These are phyloP conservation scores for Cranoglanis bouderius DNA, from an alignment of 2,113 vertebrate genomes.

Conservation along the genomic window DNA sequence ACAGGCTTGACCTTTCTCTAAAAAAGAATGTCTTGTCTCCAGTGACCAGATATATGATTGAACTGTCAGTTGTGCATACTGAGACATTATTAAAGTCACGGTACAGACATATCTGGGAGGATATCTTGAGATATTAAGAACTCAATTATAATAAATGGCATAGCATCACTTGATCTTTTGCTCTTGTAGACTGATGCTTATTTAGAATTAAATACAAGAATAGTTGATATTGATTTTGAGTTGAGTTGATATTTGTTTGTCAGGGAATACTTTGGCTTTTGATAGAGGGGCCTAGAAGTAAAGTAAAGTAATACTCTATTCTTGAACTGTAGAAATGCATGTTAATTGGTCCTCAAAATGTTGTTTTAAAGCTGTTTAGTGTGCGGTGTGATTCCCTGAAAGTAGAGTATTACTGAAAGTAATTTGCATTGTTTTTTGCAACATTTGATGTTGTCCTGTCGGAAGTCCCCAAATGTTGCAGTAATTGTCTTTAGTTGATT, in stretches of 20 bases:
- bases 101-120: neutral
- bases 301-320: neutral
- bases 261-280: neutral
- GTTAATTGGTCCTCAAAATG: neutral
- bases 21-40: conserved; percentile 39
- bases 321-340: neutral
- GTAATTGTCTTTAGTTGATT: neutral
- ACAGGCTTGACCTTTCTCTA: conserved; percentile 65
- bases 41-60: neutral
- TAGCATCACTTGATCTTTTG: conserved; percentile 62
- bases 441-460: neutral
- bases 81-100: neutral
- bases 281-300: neutral
- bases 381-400: neutral
- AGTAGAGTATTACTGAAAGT: neutral
- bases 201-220: neutral
- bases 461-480: neutral
- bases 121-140: neutral
- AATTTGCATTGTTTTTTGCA: neutral
- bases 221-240: neutral
- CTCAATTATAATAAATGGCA: conserved; percentile 31
- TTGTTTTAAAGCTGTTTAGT: neutral
- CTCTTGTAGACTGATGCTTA: conserved; percentile 15
- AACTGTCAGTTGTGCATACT: neutral
- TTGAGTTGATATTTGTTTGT: neutral